Conservation (phyloP, 2,888 invertebrate genomes). For the Choristoneura rosaceana region DNA sequence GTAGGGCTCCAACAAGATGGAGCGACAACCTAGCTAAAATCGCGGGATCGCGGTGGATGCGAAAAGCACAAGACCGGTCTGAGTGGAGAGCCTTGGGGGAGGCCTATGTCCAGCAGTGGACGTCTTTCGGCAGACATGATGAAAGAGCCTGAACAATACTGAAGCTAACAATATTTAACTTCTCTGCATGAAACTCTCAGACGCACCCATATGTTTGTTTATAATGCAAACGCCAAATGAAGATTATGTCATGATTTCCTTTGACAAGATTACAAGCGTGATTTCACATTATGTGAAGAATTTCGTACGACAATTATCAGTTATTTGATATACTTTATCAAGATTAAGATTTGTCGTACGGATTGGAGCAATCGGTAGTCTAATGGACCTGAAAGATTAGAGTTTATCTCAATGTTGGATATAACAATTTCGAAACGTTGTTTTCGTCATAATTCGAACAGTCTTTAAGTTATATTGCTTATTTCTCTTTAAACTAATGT, state of each 20-base stretch:
- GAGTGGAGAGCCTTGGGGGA: too few relatives aligned
- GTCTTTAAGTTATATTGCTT: too few relatives aligned
- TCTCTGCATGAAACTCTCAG: neutral
- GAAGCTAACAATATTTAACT: neutral
- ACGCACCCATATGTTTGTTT: neutral
- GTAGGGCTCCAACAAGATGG: too few relatives aligned
- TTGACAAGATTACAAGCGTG: neutral
- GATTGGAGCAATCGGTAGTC: neutral
- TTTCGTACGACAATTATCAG: constrained; percentile 15
- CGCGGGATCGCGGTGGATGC: too few relatives aligned
- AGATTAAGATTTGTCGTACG: neutral
- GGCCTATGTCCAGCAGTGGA: too few relatives aligned
- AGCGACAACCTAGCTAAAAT: too few relatives aligned
- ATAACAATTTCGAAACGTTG: neutral
- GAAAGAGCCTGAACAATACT: too few relatives aligned
- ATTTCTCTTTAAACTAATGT: too few relatives aligned
- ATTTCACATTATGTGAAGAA: neutral
- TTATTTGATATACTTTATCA: neutral
- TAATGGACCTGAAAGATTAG: neutral
- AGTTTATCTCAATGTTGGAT: neutral
- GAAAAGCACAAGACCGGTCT: too few relatives aligned
- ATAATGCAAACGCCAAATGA: neutral
- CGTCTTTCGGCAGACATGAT: too few relatives aligned
- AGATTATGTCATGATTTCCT: constrained; percentile 5
- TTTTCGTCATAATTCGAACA: neutral